A percentile compares a stretch with the other conserved stretches of the same genome.
phyloP scores from a whole-genome alignment of 2,113 vertebrate species.

The Anseranas semipalmata region DNA sequence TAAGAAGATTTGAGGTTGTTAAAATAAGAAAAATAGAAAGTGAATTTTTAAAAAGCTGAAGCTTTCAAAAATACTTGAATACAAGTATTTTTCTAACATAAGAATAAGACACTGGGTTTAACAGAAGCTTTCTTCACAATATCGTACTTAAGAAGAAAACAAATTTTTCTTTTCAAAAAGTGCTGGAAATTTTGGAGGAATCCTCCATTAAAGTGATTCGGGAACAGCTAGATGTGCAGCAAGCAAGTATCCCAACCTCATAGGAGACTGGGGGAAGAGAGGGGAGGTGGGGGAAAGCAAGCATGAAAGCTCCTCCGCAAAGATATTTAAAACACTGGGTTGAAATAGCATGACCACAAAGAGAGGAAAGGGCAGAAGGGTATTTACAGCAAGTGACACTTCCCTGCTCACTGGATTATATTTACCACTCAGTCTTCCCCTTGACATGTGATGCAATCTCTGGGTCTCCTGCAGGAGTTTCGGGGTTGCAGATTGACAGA shows the following conservation, averaged over 20 bases:
- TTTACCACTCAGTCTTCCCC: not conserved
- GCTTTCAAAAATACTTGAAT: not conserved
- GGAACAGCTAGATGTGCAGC: not conserved
- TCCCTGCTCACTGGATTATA: not conserved
- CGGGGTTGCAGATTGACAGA: not conserved
- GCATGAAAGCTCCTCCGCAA: not conserved
- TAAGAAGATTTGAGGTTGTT: not conserved
- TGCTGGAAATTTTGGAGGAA: not conserved
- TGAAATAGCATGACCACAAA: not conserved
- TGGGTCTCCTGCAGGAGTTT: slow-evolving; percentile 1
- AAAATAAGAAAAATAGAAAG: not conserved
- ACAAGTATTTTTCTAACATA: not conserved
- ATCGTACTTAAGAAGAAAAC: not conserved
- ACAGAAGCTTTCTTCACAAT: not conserved
- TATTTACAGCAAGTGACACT: not conserved
- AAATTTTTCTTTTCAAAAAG: not conserved
- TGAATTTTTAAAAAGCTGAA: not conserved
- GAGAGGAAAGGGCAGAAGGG: not conserved
- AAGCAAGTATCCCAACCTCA: not conserved
- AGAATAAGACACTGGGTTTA: not conserved
- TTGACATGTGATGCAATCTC: not conserved
- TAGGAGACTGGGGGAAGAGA: not conserved
- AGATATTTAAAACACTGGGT: not conserved
- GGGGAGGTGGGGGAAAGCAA: not conserved
- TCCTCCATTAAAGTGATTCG: not conserved